Conservation (phyloP, 2,113 vertebrate species). For the Prunella fulvescens region DNA sequence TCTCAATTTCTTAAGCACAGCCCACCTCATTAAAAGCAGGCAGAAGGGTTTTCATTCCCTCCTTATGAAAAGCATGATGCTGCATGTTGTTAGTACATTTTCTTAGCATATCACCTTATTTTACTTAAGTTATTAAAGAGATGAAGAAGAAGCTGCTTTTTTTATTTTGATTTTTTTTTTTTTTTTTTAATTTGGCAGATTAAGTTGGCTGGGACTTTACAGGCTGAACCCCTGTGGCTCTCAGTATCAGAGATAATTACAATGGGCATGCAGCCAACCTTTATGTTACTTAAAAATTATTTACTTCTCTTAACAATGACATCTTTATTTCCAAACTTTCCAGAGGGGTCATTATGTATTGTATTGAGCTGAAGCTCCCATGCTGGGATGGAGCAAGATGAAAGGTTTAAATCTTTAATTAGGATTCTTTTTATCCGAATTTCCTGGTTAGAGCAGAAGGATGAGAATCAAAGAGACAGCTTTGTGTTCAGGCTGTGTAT, state of each 20-base stretch:
- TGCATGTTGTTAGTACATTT: not conserved
- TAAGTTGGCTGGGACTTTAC: not conserved
- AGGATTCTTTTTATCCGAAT: not conserved
- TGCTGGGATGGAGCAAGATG: not conserved
- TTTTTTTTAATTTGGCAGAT: not conserved
- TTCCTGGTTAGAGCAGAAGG: not conserved
- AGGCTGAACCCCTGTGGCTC: not conserved
- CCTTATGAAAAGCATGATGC: not conserved
- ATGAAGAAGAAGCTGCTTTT: not conserved
- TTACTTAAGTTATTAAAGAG: not conserved
- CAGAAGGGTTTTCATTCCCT: not conserved
- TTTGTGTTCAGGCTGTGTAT: not conserved
- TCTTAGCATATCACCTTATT: not conserved
- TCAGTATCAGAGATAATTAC: constrained; percentile 10
- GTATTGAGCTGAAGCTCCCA: not conserved
- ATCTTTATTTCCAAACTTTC: constrained; percentile 30
- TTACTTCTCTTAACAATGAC: constrained; percentile 10
- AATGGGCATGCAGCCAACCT: not conserved
- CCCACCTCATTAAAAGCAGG: not conserved
- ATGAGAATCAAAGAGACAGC: not conserved
- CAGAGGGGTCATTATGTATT: not conserved
- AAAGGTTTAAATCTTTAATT: constrained; percentile 10
- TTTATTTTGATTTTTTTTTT: not conserved
- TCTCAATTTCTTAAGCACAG: not conserved
- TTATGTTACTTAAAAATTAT: not conserved